Percentiles rank a stretch among this genome's conserved stretches.
Conservation (phyloP, 2,888 invertebrate genomes). For the Muschampia staudingeri region DNA sequence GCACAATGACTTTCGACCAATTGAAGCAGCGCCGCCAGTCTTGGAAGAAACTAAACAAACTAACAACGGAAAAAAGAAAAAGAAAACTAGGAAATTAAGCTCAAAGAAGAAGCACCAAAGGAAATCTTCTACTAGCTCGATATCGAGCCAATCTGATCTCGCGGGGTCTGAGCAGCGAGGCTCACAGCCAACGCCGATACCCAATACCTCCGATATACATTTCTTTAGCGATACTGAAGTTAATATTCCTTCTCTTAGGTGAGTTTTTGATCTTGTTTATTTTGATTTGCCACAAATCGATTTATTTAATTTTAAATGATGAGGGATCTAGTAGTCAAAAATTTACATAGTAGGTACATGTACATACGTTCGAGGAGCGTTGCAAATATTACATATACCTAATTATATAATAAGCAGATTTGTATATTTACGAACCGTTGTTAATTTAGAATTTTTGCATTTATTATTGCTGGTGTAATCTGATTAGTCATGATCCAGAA, state of each 20-base stretch:
- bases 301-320: background rate
- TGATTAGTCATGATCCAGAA: background rate
- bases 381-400: background rate
- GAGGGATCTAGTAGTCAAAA: background rate
- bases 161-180: constrained; percentile 86
- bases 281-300: background rate
- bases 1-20: constrained; percentile 92
- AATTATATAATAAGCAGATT: background rate
- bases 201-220: constrained; percentile 87
- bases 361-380: background rate
- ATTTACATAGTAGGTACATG: too few relatives aligned
- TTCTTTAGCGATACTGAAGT: constrained; percentile 99
- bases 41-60: constrained; percentile 90
- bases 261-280: constrained; percentile 69
- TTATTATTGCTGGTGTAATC: background rate
- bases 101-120: constrained; percentile 96
- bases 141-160: constrained; percentile 89
- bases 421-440: background rate
- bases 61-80: constrained; percentile 93
- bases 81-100: constrained; percentile 94
- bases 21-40: constrained; percentile 81
- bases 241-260: constrained; percentile 92
- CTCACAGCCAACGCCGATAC: constrained; percentile 80
- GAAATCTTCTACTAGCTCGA: constrained; percentile 92
- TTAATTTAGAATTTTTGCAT: background rate